A percentile compares a stretch with the other conserved stretches of the same genome.
These are phyloP conservation scores for Dendronephthya gigantea DNA, from an alignment of 64 coral and sea anemone species.

Conservation along the genomic window DNA sequence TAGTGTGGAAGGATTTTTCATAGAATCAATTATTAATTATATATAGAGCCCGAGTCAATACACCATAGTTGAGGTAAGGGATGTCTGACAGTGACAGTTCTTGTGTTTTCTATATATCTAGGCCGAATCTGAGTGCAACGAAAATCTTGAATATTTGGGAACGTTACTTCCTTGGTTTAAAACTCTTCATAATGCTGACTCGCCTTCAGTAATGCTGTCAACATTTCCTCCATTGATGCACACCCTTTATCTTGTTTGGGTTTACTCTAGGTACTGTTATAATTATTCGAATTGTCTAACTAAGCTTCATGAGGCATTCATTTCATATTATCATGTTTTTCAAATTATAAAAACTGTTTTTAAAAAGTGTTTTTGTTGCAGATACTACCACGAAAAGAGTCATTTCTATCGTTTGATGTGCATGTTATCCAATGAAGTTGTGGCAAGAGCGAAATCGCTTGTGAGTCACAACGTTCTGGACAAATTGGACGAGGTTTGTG, in stretches of 20 bases:
- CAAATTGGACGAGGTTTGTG: conserved; percentile 66
- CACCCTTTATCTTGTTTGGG: conserved; percentile 91
- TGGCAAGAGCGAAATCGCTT: conserved; percentile 61
- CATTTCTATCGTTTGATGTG: conserved; percentile 73
- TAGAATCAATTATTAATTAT: too few relatives aligned
- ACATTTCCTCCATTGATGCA: conserved; percentile 79
- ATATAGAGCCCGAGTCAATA: too few relatives aligned
- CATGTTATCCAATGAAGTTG: conserved; percentile 98
- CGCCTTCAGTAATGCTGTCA: conserved; percentile 64
- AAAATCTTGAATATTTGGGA: conserved; percentile 81
- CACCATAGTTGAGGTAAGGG: not conserved
- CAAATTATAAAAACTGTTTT: too few relatives aligned
- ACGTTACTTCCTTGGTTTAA: conserved; percentile 92
- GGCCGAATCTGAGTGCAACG: conserved; percentile 81
- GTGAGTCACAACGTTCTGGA: conserved; percentile 83
- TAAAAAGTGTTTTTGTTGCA: conserved; percentile 10
- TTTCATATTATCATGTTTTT: too few relatives aligned
- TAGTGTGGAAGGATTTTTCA: too few relatives aligned
- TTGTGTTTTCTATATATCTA: conserved; percentile 11
- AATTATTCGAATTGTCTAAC: not conserved
- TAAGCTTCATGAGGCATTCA: not conserved
- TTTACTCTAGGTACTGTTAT: conserved; percentile 59
- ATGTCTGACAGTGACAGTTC: not conserved
- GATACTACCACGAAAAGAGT: conserved; percentile 82
- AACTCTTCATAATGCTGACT: conserved; percentile 73